Percentiles rank a stretch among this genome's conserved stretches.
phyloP scores from a whole-genome alignment of 1,140 invertebrate species.

The Diachasma alloeum region DNA sequence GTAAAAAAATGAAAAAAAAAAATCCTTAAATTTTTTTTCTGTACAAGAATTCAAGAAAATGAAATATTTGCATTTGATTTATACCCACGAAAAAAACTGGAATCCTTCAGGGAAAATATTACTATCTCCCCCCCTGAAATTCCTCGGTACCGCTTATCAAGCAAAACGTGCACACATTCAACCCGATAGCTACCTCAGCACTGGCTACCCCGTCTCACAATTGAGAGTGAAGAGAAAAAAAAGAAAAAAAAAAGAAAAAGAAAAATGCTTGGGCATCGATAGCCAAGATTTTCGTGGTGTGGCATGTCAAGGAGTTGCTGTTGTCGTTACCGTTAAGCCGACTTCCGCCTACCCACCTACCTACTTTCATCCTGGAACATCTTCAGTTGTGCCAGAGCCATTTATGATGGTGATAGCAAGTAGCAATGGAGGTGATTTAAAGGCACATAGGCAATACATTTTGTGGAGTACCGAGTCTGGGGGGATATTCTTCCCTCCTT shows the following conservation, averaged over 20 bases:
- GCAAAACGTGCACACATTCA: conserved; percentile 3
- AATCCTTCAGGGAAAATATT: not conserved
- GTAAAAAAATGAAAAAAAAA: too few relatives aligned
- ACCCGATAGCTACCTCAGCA: not conserved
- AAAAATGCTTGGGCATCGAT: not conserved
- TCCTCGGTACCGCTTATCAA: not conserved
- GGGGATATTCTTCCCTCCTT: not conserved
- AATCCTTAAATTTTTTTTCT: too few relatives aligned
- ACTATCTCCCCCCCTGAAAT: not conserved
- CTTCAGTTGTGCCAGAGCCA: conserved; percentile 12
- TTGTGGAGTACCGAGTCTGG: not conserved
- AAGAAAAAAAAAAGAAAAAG: not conserved
- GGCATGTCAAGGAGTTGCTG: not conserved
- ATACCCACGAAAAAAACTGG: not conserved
- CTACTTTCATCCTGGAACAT: conserved; percentile 53
- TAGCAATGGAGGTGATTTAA: not conserved
- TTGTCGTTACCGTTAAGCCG: conserved; percentile 55
- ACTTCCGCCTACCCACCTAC: conserved; percentile 60
- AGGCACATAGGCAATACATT: not conserved
- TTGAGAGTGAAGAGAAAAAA: not conserved
- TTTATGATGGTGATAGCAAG: not conserved
- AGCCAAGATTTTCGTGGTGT: not conserved
- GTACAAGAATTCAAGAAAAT: not conserved
- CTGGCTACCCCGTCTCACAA: not conserved
- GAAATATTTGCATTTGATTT: not conserved